Evolutionary conservation across 1,140 invertebrate genomes (phyloP).

Genomic region (Pogonognathellus flavescens): DNA sequence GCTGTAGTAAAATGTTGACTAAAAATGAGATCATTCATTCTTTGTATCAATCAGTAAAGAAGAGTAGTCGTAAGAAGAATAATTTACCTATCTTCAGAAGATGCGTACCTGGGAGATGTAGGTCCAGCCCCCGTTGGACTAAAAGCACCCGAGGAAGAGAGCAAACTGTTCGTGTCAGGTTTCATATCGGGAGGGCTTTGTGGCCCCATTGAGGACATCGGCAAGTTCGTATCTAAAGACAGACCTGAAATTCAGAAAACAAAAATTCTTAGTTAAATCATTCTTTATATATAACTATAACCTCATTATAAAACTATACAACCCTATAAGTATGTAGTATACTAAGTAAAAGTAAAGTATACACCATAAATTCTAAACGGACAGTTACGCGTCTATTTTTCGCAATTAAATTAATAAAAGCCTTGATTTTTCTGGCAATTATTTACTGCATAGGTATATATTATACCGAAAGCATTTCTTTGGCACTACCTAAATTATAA

Average conservation of each 20-base stretch:
- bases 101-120: constrained; percentile 77
- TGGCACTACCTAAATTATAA: too few relatives aligned
- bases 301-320: not conserved
- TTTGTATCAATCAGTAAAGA: not conserved
- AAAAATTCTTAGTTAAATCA: not conserved
- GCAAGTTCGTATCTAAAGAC: constrained; percentile 79
- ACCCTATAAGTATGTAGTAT: too few relatives aligned
- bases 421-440: too few relatives aligned
- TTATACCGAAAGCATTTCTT: too few relatives aligned
- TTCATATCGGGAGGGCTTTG: constrained; percentile 88
- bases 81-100: constrained; percentile 64
- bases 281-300: not conserved
- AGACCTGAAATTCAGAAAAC: constrained; percentile 72
- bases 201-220: constrained; percentile 73
- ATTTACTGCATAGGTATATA: too few relatives aligned
- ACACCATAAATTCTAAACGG: too few relatives aligned
- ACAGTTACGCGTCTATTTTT: too few relatives aligned
- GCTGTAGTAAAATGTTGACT: too few relatives aligned
- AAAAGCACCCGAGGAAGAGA: constrained; percentile 75
- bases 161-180: constrained; percentile 85
- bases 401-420: too few relatives aligned
- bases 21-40: not conserved
- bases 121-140: constrained; percentile 73
- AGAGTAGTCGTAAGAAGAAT: constrained; percentile 31
- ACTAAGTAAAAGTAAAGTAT: too few relatives aligned